Conservation (phyloP, 2,888 invertebrate genomes). For the Philhelius pedissequus region DNA sequence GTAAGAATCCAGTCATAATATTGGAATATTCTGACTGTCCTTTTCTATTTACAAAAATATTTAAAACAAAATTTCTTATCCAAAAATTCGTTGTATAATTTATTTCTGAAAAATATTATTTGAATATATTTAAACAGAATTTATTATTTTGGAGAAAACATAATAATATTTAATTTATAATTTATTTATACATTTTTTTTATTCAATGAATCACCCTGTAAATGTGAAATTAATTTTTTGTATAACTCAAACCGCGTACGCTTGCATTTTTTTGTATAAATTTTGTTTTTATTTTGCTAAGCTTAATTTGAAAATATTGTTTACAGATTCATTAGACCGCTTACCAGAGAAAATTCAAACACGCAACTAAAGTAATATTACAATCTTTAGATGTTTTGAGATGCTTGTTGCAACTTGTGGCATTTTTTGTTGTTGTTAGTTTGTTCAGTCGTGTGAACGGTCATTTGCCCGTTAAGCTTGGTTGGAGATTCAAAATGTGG, state of each 20-base stretch:
- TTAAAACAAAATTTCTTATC: too few species aligned
- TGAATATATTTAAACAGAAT: too few species aligned
- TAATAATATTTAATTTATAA: too few species aligned
- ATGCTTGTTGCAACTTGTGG: not conserved
- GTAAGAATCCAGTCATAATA: too few species aligned
- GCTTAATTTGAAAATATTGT: slow-evolving; percentile 4
- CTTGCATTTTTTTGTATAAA: not conserved
- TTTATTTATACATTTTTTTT: not conserved
- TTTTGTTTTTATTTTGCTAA: not conserved
- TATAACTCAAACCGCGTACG: slow-evolving; percentile 50
- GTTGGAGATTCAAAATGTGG: slow-evolving; percentile 47
- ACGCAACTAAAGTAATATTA: slow-evolving; percentile 45
- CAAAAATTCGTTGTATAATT: too few species aligned
- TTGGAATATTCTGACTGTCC: too few species aligned
- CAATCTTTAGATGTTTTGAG: slow-evolving; percentile 17
- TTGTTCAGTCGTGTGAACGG: slow-evolving; percentile 1
- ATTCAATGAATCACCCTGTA: not conserved
- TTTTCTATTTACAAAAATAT: too few species aligned
- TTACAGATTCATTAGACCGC: slow-evolving; percentile 51
- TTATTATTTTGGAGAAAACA: too few species aligned
- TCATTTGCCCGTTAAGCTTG: slow-evolving; percentile 41
- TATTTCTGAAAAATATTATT: too few species aligned
- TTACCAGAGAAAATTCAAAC: slow-evolving; percentile 48
- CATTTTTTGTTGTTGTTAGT: not conserved
- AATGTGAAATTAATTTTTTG: slow-evolving; percentile 25